Percentiles rank a stretch among this genome's conserved stretches.
These are phyloP conservation scores for Laticauda colubrina DNA, from an alignment of 2,113 vertebrate species.

Conservation along the genomic window DNA sequence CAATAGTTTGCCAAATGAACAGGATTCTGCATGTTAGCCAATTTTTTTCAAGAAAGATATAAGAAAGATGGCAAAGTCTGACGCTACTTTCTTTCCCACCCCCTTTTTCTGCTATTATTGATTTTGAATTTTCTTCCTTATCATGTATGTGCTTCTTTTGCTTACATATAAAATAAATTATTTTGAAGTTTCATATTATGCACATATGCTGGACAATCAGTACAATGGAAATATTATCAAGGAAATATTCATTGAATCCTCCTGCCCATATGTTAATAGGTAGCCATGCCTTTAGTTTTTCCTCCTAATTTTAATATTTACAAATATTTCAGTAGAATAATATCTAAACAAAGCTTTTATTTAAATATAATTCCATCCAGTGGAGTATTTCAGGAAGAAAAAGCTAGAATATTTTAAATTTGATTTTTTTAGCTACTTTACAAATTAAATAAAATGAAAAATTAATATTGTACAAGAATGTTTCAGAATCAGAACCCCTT, in stretches of 20 bases:
- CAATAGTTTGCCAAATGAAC: not conserved
- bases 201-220: not conserved
- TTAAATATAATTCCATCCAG: not conserved
- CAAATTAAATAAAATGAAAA: not conserved
- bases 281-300: not conserved
- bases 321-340: not conserved
- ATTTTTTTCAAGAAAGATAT: not conserved
- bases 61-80: not conserved
- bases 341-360: not conserved
- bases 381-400: not conserved
- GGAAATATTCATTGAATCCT: not conserved
- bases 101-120: not conserved
- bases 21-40: not conserved
- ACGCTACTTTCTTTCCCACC: not conserved
- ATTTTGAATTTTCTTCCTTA: not conserved
- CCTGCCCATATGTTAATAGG: not conserved
- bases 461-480: not conserved
- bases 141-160: not conserved
- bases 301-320: not conserved
- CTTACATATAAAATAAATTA: not conserved
- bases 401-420: not conserved
- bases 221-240: not conserved
- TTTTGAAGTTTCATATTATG: not conserved
- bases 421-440: not conserved
- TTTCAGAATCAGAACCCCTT: not conserved